Percentiles rank a stretch among this genome's conserved stretches.
These are phyloP conservation scores for Germaria angustata DNA, from an alignment of 2,888 invertebrate species.

Conservation along the genomic window DNA sequence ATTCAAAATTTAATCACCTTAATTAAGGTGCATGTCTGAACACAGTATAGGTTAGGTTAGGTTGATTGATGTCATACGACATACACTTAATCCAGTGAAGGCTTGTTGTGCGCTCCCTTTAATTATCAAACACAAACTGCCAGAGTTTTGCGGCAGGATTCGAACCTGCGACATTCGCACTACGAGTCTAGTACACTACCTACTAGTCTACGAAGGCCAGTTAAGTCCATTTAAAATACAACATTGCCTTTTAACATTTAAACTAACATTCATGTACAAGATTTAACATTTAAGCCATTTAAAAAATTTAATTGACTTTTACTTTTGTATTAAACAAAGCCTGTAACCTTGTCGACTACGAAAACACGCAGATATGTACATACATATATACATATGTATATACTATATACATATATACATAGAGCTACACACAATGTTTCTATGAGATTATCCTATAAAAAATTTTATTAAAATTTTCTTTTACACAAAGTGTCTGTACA, in stretches of 20 bases:
- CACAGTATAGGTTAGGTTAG: no score
- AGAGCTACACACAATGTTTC: background rate
- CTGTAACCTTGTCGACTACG: slow-evolving; percentile 3
- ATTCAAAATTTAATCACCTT: no score
- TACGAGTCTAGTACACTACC: no score
- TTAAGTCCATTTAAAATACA: no score
- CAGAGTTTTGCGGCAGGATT: no score
- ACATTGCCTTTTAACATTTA: background rate
- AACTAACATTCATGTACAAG: background rate
- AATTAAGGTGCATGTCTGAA: no score
- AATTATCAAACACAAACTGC: no score
- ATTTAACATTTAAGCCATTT: background rate
- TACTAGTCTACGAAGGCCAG: no score
- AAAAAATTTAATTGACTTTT: slow-evolving; percentile 45
- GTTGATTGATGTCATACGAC: no score
- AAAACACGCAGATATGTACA: background rate
- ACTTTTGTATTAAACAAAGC: slow-evolving; percentile 36
- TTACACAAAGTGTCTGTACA: slow-evolving; percentile 24
- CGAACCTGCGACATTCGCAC: no score
- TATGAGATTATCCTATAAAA: background rate
- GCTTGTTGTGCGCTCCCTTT: no score
- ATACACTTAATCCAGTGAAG: no score
- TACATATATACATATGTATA: background rate
- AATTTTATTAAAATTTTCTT: background rate
- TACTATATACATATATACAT: background rate